phyloP scores from a whole-genome alignment of 2,888 invertebrate species.

The Gari tellinella region DNA sequence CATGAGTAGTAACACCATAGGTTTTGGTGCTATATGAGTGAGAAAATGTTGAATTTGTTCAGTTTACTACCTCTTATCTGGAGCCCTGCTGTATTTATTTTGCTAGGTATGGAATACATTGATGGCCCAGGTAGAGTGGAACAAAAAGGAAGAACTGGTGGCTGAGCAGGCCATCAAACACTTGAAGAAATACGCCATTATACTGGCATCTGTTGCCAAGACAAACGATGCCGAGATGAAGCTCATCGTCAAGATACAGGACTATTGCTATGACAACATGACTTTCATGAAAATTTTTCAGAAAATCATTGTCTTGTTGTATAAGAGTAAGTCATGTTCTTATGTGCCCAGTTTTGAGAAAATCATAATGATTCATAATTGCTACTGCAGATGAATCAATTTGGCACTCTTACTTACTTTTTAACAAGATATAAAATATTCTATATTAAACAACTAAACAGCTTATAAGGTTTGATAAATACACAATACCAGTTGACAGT shows the following conservation, averaged over 20 bases:
- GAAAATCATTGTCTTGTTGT: constrained; percentile 97
- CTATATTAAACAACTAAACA: too few relatives aligned
- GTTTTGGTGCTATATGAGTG: too few relatives aligned
- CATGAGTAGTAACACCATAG: too few relatives aligned
- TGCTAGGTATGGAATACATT: constrained; percentile 96
- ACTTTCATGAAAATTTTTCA: constrained; percentile 99
- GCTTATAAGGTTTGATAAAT: too few relatives aligned
- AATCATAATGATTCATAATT: too few relatives aligned
- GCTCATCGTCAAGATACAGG: constrained; percentile 96
- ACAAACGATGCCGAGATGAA: constrained; percentile 94
- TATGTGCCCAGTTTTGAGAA: constrained; percentile 85
- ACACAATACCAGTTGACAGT: too few relatives aligned
- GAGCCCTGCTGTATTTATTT: too few relatives aligned
- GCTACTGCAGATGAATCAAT: too few relatives aligned
- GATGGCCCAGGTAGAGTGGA: constrained; percentile 98
- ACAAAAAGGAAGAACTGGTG: constrained; percentile 98
- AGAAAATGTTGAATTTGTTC: too few relatives aligned
- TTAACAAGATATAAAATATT: too few relatives aligned
- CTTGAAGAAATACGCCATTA: constrained; percentile 90
- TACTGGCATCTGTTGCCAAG: constrained; percentile 94
- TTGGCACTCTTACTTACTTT: too few relatives aligned
- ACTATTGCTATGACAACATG: constrained; percentile 99
- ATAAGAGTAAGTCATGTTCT: constrained; percentile 89
- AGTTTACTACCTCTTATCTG: too few relatives aligned
- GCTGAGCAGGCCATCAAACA: constrained; percentile 95